Conservation (phyloP, 2,888 invertebrate species). For the Plutella xylostella region DNA sequence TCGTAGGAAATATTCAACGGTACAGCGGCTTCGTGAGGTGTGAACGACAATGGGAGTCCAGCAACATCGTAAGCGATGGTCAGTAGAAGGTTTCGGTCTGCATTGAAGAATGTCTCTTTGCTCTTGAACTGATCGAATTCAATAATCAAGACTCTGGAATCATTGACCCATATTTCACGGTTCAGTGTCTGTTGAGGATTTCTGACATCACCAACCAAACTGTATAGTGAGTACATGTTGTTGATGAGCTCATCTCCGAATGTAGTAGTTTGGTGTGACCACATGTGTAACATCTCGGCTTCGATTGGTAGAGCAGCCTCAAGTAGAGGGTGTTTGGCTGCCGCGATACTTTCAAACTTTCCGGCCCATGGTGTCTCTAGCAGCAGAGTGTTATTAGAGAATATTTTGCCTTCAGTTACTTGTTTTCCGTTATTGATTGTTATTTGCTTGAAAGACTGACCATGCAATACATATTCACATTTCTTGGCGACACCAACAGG, state of each 20-base stretch:
- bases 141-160: constrained; percentile 87
- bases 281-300: constrained; percentile 91
- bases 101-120: constrained; percentile 90
- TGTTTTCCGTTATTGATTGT: constrained; percentile 78
- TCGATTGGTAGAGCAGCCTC: constrained; percentile 88
- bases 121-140: constrained; percentile 94
- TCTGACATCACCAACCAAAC: constrained; percentile 85
- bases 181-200: constrained; percentile 87
- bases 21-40: constrained; percentile 82
- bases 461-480: constrained; percentile 72
- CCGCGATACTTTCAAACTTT: constrained; percentile 79
- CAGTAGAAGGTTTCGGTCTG: constrained; percentile 83
- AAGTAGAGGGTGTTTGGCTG: constrained; percentile 83
- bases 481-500: constrained; percentile 67
- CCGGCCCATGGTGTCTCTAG: constrained; percentile 82
- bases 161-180: constrained; percentile 90
- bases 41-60: constrained; percentile 88
- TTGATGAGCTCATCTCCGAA: constrained; percentile 82
- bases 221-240: constrained; percentile 84
- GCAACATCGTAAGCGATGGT: constrained; percentile 90
- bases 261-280: constrained; percentile 85
- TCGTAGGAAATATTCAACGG: constrained; percentile 91
- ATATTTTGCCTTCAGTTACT: constrained; percentile 79
- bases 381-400: constrained; percentile 83
- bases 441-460: constrained; percentile 75